These are phyloP conservation scores for Caenorhabditis zanzibari DNA, from an alignment of 2,888 invertebrate species.

Conservation along the genomic window DNA sequence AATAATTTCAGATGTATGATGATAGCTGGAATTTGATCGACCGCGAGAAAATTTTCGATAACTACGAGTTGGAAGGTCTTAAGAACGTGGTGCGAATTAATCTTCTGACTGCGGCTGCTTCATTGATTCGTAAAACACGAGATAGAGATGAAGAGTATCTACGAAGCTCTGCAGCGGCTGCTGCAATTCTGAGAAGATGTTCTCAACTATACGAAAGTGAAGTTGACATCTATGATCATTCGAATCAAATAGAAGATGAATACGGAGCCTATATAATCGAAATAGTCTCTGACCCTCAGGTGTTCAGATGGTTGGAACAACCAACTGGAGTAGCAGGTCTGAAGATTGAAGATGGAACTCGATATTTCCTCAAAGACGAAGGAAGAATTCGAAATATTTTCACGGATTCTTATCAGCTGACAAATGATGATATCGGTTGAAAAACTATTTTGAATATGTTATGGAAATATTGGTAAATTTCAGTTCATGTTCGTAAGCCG, in stretches of 20 bases:
- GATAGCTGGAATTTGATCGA: constrained; percentile 63
- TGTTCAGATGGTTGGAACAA: constrained; percentile 49
- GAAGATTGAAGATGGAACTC: constrained; percentile 74
- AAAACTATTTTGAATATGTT: background rate
- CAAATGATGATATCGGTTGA: constrained; percentile 73
- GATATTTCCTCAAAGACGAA: constrained; percentile 69
- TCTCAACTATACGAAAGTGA: constrained; percentile 55
- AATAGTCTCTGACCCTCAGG: constrained; percentile 53
- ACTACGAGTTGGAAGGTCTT: constrained; percentile 56
- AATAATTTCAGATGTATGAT: constrained; percentile 61
- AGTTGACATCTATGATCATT: constrained; percentile 63
- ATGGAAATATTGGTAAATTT: background rate
- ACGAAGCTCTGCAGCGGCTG: constrained; percentile 27
- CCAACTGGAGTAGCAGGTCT: constrained; percentile 42
- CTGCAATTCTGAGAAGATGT: constrained; percentile 45
- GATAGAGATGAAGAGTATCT: constrained; percentile 48
- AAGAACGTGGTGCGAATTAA: constrained; percentile 68
- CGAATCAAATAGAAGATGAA: constrained; percentile 58
- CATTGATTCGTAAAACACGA: constrained; percentile 58
- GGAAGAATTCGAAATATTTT: constrained; percentile 68
- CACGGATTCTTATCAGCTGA: constrained; percentile 70
- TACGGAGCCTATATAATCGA: constrained; percentile 58
- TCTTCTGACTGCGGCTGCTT: constrained; percentile 51
- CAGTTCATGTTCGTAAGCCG: constrained; percentile 77
- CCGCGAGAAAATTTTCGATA: constrained; percentile 61